These are phyloP conservation scores for Nyctereutes procyonoides DNA, from an alignment of 2,113 vertebrate species.

Conservation along the genomic window DNA sequence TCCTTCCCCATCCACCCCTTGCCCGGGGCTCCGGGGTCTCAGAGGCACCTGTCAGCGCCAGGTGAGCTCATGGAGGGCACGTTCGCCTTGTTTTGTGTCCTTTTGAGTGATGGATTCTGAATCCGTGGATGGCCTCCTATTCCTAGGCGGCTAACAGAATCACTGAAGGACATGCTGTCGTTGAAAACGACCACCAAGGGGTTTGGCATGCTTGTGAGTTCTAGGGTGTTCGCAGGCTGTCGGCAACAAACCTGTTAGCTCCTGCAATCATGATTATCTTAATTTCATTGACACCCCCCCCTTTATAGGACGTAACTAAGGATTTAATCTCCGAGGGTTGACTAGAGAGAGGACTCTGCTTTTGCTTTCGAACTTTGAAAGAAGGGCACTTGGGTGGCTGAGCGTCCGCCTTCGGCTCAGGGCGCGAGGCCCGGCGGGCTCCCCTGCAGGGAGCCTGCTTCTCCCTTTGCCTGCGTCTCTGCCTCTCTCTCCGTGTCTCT, in stretches of 20 bases:
- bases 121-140: not conserved
- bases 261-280: not conserved
- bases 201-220: not conserved
- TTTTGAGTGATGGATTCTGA: not conserved
- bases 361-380: not conserved
- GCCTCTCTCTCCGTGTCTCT: too few species aligned
- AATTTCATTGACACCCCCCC: not conserved
- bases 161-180: not conserved
- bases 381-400: too few species aligned
- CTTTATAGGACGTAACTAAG: not conserved
- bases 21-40: not conserved
- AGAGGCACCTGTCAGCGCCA: not conserved
- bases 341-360: not conserved
- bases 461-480: too few species aligned
- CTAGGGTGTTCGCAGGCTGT: not conserved
- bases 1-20: not conserved
- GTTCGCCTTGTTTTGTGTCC: not conserved
- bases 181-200: not conserved
- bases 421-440: too few species aligned
- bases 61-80: not conserved
- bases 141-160: slow-evolving; percentile 15
- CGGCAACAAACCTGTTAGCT: not conserved
- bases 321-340: not conserved
- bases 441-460: too few species aligned
- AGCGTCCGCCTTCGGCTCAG: too few species aligned